Base-by-base conservation (phyloP, 2,113 vertebrate genomes). In the Lepus americanus region DNA sequence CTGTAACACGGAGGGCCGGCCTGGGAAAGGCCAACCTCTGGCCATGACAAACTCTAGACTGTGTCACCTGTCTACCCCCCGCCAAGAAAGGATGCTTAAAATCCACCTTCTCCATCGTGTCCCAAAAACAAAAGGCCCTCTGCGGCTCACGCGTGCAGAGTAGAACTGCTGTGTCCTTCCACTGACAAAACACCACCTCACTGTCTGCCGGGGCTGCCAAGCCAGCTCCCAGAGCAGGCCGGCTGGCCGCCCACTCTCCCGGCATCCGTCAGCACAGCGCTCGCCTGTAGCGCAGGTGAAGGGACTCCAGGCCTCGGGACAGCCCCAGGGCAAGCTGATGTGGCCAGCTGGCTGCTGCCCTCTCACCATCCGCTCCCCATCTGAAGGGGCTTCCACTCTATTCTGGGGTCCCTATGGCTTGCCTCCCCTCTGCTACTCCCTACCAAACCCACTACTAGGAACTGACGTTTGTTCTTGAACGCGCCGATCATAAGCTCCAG, bases 71-170 rank as follows among this genome's bases (percentile, higher is more conserved):
- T 55, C 92, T 39, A n/a, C 31, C 73, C 81, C 70, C 33, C 59
- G 67, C 51, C 69, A 59, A 39, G 72, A 3, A 55, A 74, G 31
- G 69, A 66, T 23, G 81, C 82, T 86, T 66, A 55, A 94, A 64
- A 39, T 22, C 78, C 27, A 0, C 69, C 67, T 63, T 79, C 17
- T 25, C 53, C 10, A 49, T 19, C 87, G 78, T 95, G 55, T 77
- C 44, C 85, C 64, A 29, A 0, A 19, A 92, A 92, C 74, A 93
- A 91, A 92, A 83, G 70, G 39, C 29, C 44, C 87, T 94, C 14
- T 36, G 36, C 51, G 67, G 39, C 88, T 51, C 1, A 1, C 9
- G 17, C 31, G 64, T 63, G 90, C 10, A 63, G 55, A 19, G 31
- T 1, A 8, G 74, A n/a, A 69, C 0, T 67, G 44, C 67, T 9